Base-by-base conservation (phyloP, 2,888 invertebrate species). In the Drosophila kanekoi region DNA sequence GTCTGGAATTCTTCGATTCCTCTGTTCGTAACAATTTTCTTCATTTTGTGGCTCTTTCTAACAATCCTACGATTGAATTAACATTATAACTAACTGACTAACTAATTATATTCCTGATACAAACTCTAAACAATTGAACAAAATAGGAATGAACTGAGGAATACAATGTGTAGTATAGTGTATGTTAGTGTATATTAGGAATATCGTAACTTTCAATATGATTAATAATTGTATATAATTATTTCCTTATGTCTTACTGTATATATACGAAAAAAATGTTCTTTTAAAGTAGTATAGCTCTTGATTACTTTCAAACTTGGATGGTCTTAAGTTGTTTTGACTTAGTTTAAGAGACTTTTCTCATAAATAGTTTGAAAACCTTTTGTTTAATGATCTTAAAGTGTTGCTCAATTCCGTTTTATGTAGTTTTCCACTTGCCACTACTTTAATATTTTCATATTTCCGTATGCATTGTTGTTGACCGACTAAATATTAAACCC, bases 1-100 rank as follows among this genome's bases (percentile, higher is more conserved):
- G 3, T 20, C 45, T 38, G 10, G 16, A n/a, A 0, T 28, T 5
- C 14, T 10, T 37, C 11, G 6, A 4, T 33, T 28, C 28, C 8
- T 2, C 13, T 45, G 3, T 20, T 32, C 16, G 10, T 16, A 45
- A 9, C 28, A 18, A 1, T 32, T 16, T 6, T 10, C 18, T 13
- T 10, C 6, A 14, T 5, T 20, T 9, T 32, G 28, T 28, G 13
- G n/a, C n/a, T 43, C 59, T 11, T 32, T 63, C 43, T 32, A 62
- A 62, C 62, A 14, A 44, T 59, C 49, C 62, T 20, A 38, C 18
- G 35, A 35, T 41, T 18, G 1, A 44, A 37, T 32, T 49, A 14
- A n/a, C n/a, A n/a, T n/a, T n/a, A n/a, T n/a, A n/a, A n/a, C n/a
- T n/a, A n/a, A n/a, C n/a, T n/a, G n/a, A n/a, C n/a, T n/a, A n/a